Evolutionary conservation across 2,797 vertebrate species (phyloP), one percentile per base, ranked within the genome.

Genomic region (Echeneis naucrates): DNA sequence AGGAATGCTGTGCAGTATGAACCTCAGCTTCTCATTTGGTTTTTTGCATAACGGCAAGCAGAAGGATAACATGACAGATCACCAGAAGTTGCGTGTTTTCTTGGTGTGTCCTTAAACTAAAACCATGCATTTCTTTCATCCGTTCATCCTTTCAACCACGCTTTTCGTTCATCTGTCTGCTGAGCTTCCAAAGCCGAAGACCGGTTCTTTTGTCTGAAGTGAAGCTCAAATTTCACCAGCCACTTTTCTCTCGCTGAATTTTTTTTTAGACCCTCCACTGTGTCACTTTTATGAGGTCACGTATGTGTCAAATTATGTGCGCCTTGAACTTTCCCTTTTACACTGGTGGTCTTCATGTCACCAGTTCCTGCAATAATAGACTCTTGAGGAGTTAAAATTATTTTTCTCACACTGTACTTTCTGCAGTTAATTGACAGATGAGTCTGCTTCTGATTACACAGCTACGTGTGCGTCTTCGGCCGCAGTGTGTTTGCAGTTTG

Each of bases 211-310:
- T 67, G 66, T 84, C 70, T 27, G 26, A 5, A 1, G 16, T 38
- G 53, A 11, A 70, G 82, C 76, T 86, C 80, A 54, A 40, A 19
- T 88, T 83, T 90, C 83, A 83, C 38, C 78, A 54, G 80, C 23
- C 67, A 64, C 68, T 76, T 81, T n/a, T 80, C 68, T 76, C 80
- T 80, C 65, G 37, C 81, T 56, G 3, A n/a, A n/a, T n/a, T n/a
- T n/a, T 60, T 72, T 81, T 78, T 54, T 23, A 19, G 38, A 73
- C 61, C 82, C 77, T 77, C 75, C 53, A 5, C 65, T 38, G 72
- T 1, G 63, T 12, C 32, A 50, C 47, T 24, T 17, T 5, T n/a
- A 11, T 11, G 17, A 37, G 62, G 51, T 83, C 77, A 72, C 59
- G 57, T 56, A 23, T 51, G 53, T 65, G 67, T 71, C 67, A 48